Evolutionary conservation across 2,113 vertebrate genomes (phyloP).

Genomic region (Nothobranchius kuhntae): DNA sequence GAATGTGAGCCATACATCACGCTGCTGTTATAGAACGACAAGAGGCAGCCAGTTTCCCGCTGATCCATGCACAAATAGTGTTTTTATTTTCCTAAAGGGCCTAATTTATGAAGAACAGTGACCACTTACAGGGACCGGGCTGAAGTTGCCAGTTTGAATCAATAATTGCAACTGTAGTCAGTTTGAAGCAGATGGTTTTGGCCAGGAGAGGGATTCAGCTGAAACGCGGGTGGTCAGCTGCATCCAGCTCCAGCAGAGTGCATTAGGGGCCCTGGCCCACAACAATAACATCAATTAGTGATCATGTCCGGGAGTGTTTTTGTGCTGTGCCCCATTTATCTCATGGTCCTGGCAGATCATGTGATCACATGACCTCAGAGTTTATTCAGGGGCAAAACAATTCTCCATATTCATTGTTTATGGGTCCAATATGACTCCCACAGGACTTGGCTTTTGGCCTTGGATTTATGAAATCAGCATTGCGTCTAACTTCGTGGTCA

Average conservation of each 20-base stretch:
- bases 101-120: conserved; percentile 4
- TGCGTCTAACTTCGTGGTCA: conserved; percentile 22
- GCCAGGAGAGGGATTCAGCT: conserved; percentile 51
- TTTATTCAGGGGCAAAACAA: conserved; percentile 12
- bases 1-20: conserved; percentile 27
- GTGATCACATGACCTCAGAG: conserved; percentile 11
- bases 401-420: conserved; percentile 7
- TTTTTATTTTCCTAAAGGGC: neutral
- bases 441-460: neutral
- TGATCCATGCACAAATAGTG: neutral
- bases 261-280: conserved; percentile 36
- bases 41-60: neutral
- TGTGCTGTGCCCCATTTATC: neutral
- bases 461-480: conserved; percentile 46
- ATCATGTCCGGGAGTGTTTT: conserved; percentile 9
- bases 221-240: conserved; percentile 50
- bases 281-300: conserved; percentile 52
- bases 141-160: conserved; percentile 55
- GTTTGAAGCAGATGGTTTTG: conserved; percentile 69
- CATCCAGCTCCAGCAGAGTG: conserved; percentile 22
- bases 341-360: conserved; percentile 19
- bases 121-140: neutral
- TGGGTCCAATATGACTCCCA: conserved; percentile 47
- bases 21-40: conserved; percentile 11
- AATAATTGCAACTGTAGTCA: conserved; percentile 67